Base-by-base conservation (phyloP, 1,140 invertebrate genomes). In the Drosophila repleta region DNA sequence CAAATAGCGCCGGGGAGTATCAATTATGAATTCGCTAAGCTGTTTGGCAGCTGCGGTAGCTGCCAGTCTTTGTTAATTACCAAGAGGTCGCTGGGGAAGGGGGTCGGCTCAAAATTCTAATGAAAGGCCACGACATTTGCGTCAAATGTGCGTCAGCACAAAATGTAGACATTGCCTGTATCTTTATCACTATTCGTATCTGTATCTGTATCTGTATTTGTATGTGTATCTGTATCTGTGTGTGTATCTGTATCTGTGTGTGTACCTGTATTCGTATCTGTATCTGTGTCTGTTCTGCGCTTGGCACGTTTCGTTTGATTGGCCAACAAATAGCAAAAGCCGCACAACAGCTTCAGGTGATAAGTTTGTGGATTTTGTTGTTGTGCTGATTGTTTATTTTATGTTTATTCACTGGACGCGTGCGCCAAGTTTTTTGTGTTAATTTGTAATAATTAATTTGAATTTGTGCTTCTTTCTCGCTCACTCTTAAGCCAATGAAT, bases 361-460 rank as follows among this genome's bases (percentile, higher is more conserved):
- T 81, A 81, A 65, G 73, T 67, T 76, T 55, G 39, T 80, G 5
- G 43, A 39, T 81, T 29, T 51, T 29, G 51, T 64, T 79, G 20
- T 43, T 49, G 21, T 37, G 51, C 35, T 56, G 55, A 79, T 75
- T 79, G 51, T 70, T 79, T 79, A 60, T 76, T 39, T 75, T 48
- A 43, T 55, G 56, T 66, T 83, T 63, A 64, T 63, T 61, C 43
- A 41, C 21, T 21, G 26, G 65, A 82, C 76, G 81, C 81, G 80
- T 84, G 80, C 73, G 75, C 52, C 57, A 24, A 43, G 64, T 43
- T 68, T 76, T 35, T 66, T 63, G 82, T 77, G 81, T 81, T 84
- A 84, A 84, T 85, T 85, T 73, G 74, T 74, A 87, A 85, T 77
- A 84, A 84, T 85, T 84, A 81, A 85, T 84, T 74, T 70, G 49